Base-by-base conservation (phyloP, 2,113 vertebrate species). In the Dromiciops gliroides region DNA sequence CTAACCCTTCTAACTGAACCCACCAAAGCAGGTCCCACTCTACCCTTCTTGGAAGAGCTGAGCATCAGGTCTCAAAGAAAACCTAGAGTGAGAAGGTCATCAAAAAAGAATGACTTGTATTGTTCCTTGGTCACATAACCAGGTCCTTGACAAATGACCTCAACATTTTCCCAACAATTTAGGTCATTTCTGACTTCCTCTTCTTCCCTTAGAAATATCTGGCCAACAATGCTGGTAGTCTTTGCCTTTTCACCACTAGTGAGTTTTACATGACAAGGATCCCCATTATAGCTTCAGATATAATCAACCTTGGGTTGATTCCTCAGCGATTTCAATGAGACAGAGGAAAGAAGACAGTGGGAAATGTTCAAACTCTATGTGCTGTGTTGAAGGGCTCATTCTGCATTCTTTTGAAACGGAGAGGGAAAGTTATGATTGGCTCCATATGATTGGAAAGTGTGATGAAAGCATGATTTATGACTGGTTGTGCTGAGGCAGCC, bases 391-490 rank as follows among this genome's bases (percentile, higher is more conserved):
- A 94, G 94, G 93, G 51, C 51, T 49, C 88, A 50, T 52, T 95
- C 96, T 94, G 92, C 94, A 83, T 97, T 96, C 95, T 95, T 97
- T 90, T 56, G 93, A 95, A 97, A 95, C 89, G 90, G 95, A 94
- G 90, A 94, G 90, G 51, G 96, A 97, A 96, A 97, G 94, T 95
- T 89, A 47, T 95, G 94, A 97, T 97, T 96, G 92, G 96, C 97
- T 98, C 96, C 97, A 97, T 96, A 97, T 94, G 97, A 97, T 88
- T 31, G 28, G 89, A 97, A 97, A 97, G 97, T 95, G 97, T 95
- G 98, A 97, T 48, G 95, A 98, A 93, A 97, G 94, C n/a, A 90
- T 97, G 97, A 98, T 97, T 98, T 98, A 98, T 0, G 92, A 96
- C 51, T 91, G 94, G 92, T 25, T 93, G 91, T 94, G 95, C 91